phyloP scores from a whole-genome alignment of 2,888 invertebrate genomes.

The Gibbula magus region DNA sequence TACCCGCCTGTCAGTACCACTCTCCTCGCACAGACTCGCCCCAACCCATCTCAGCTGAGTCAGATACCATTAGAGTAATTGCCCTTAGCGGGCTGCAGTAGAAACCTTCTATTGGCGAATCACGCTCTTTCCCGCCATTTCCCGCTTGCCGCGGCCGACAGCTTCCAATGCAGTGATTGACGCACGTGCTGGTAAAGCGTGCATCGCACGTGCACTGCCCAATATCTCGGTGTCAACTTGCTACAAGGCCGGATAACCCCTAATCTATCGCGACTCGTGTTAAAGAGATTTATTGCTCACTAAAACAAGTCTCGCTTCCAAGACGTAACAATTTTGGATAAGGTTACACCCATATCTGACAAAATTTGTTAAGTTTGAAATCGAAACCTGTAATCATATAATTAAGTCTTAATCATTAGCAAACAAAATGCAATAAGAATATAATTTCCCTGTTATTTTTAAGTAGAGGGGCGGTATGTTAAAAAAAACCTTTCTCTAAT shows the following conservation, averaged over 20 bases:
- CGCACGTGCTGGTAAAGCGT: constrained; percentile 17
- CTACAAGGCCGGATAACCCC: background rate
- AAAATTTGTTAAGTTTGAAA: constrained; percentile 8
- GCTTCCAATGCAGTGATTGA: background rate
- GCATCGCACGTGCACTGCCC: constrained; percentile 3
- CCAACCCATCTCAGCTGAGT: background rate
- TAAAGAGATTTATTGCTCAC: constrained; percentile 17
- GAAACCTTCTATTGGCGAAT: background rate
- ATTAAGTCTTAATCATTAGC: constrained; percentile 7
- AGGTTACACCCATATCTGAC: constrained; percentile 5
- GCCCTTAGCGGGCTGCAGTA: constrained; percentile 4
- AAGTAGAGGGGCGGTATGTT: too few species aligned
- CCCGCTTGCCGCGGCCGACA: constrained; percentile 6
- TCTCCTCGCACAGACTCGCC: background rate
- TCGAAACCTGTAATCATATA: background rate
- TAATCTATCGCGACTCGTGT: constrained; percentile 17
- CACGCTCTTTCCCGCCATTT: background rate
- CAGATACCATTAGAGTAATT: constrained; percentile 28
- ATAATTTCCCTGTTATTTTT: too few species aligned
- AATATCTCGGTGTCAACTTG: constrained; percentile 10
- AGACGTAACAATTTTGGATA: background rate
- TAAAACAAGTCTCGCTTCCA: background rate
- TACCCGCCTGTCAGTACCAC: constrained; percentile 16
- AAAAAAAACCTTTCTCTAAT: too few species aligned
- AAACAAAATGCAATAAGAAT: background rate